phyloP scores from a whole-genome alignment of 2,797 vertebrate genomes.

The Mionectes olivaceus region DNA sequence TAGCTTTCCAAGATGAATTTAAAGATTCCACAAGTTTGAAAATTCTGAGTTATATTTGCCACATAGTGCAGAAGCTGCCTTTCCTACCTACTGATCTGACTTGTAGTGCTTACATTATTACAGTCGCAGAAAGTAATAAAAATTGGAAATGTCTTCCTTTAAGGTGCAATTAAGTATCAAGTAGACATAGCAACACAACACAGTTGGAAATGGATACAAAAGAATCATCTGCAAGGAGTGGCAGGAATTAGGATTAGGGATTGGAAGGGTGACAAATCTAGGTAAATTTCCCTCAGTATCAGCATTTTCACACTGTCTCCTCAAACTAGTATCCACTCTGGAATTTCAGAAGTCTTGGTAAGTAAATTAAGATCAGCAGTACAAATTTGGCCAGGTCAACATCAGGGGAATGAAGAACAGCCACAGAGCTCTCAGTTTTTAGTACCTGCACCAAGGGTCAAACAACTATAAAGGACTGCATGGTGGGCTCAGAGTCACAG shows the following conservation, averaged over 20 bases:
- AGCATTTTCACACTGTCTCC: neutral
- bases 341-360: neutral
- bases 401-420: neutral
- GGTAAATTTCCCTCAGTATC: neutral
- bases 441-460: rapidly evolving
- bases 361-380: neutral
- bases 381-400: neutral
- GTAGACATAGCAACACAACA: rapidly evolving
- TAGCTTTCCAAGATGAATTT: conserved; percentile 22
- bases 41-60: neutral
- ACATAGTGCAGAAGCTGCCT: neutral
- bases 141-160: neutral
- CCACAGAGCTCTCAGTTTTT: neutral
- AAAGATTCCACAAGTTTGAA: neutral
- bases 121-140: neutral
- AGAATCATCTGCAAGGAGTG: neutral
- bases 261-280: neutral
- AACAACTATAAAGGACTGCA: neutral
- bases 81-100: neutral
- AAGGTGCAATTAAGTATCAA: neutral
- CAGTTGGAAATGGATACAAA: neutral
- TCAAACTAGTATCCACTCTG: neutral
- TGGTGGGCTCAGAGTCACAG: rapidly evolving
- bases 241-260: neutral
- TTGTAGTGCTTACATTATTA: neutral